phyloP scores from a whole-genome alignment of 30 jellyfish, hydroid and myxozoan species.

The Chrysaora quinquecirrha region DNA sequence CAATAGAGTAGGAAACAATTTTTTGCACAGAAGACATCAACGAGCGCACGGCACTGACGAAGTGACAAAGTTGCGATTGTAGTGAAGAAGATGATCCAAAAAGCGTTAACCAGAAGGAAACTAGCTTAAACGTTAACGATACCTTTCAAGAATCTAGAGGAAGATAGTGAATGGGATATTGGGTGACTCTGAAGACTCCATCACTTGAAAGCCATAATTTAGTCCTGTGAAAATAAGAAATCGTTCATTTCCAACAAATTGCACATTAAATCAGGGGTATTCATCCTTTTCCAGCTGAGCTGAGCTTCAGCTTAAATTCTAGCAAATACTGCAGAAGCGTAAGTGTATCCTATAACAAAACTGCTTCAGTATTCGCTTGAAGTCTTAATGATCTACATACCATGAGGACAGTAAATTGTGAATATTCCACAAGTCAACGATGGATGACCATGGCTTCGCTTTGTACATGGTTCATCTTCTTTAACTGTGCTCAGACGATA shows the following conservation, averaged over 20 bases:
- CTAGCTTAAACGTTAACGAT: too few relatives aligned
- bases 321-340: too few relatives aligned
- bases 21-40: too few relatives aligned
- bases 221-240: background rate
- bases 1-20: background rate
- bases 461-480: slow-evolving; percentile 4
- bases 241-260: background rate
- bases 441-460: slow-evolving; percentile 8
- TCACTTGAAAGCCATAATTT: slow-evolving; percentile 31
- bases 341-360: too few relatives aligned
- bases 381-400: too few relatives aligned
- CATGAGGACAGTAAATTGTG: slow-evolving; percentile 9
- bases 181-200: slow-evolving; percentile 18
- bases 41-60: too few relatives aligned
- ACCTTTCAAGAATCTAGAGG: background rate
- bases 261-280: background rate
- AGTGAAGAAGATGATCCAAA: too few relatives aligned
- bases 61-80: too few relatives aligned
- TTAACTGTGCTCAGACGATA: background rate
- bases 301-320: too few relatives aligned
- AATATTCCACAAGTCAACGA: slow-evolving; percentile 6
- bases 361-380: too few relatives aligned
- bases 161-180: slow-evolving; percentile 16
- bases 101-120: too few relatives aligned
- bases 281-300: too few relatives aligned